These are phyloP conservation scores for Pogonognathellus flavescens DNA, from an alignment of 1,140 invertebrate species.

Conservation along the genomic window DNA sequence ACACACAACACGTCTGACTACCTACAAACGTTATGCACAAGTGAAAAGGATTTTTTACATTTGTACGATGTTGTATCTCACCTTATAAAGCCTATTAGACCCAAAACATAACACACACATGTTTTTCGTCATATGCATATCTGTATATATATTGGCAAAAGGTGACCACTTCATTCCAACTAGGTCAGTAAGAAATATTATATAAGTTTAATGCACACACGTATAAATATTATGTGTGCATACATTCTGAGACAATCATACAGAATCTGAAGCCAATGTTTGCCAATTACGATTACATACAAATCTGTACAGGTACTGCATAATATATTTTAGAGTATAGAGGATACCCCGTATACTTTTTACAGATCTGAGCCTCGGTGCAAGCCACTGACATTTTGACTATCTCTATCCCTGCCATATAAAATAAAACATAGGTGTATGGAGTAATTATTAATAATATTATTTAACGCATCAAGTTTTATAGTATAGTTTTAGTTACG, in stretches of 20 bases:
- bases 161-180: slow-evolving; percentile 51
- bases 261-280: slow-evolving; percentile 20
- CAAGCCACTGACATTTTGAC: not conserved
- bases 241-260: not conserved
- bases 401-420: no score
- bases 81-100: no score
- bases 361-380: not conserved
- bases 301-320: not conserved
- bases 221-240: not conserved
- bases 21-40: no score
- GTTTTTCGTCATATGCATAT: not conserved
- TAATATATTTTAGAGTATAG: not conserved
- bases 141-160: not conserved
- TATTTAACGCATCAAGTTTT: slow-evolving; percentile 33
- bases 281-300: slow-evolving; percentile 41
- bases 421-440: no score
- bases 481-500: not conserved
- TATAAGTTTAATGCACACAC: slow-evolving; percentile 31
- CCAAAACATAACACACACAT: not conserved
- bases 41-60: no score
- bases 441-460: no score
- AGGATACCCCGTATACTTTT: not conserved
- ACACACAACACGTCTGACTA: no score
- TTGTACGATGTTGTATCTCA: no score
- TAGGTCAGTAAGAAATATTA: slow-evolving; percentile 47